phyloP scores from a whole-genome alignment of 1,140 invertebrate species.

The Oryzaephilus surinamensis region DNA sequence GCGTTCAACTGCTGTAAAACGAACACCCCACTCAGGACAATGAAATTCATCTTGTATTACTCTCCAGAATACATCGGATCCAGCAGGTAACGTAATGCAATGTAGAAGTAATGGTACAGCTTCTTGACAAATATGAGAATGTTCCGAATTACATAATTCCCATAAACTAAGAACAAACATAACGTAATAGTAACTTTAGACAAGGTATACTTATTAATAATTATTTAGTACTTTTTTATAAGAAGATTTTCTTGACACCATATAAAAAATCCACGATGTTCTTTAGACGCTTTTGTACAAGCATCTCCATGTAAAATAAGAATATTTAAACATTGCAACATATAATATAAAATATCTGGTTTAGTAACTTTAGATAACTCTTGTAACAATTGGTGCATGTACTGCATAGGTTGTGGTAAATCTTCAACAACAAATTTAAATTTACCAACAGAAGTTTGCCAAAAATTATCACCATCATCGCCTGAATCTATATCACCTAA shows the following conservation, averaged over 20 bases:
- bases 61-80: constrained; percentile 90
- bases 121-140: constrained; percentile 85
- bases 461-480: constrained; percentile 70
- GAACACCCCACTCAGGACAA: constrained; percentile 73
- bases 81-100: constrained; percentile 84
- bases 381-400: constrained; percentile 80
- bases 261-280: constrained; percentile 90
- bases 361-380: constrained; percentile 76
- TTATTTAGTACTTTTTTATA: constrained; percentile 69
- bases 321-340: constrained; percentile 85
- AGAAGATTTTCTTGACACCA: constrained; percentile 95
- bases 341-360: constrained; percentile 87
- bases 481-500: constrained; percentile 51
- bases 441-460: constrained; percentile 85
- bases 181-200: not conserved
- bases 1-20: constrained; percentile 90
- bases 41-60: constrained; percentile 91
- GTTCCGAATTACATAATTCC: constrained; percentile 84
- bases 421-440: constrained; percentile 87
- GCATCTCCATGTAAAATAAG: constrained; percentile 90
- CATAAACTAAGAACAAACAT: constrained; percentile 61
- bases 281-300: constrained; percentile 73
- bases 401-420: constrained; percentile 83
- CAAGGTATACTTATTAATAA: not conserved
- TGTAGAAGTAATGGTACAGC: constrained; percentile 86